Evolutionary conservation across 37 sponge, comb jelly and placozoan genomes (phyloP).

Genomic region (Beroe forskalii): DNA sequence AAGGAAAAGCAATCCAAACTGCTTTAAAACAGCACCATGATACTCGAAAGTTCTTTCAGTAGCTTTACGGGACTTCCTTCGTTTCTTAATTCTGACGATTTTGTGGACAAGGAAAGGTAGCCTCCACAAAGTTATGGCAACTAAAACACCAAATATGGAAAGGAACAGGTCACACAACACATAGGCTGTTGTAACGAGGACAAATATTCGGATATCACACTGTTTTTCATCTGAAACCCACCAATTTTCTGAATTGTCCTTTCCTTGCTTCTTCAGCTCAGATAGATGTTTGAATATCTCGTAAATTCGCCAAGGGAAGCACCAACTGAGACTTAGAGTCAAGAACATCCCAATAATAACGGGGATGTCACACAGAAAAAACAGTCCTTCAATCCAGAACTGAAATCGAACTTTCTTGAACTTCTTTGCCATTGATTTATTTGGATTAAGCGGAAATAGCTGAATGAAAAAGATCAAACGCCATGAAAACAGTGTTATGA

Average conservation of each 20-base stretch:
- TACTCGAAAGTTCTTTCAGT: neutral
- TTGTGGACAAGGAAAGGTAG: constrained; percentile 12
- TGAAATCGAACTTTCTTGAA: constrained; percentile 41
- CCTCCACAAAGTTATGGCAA: constrained; percentile 17
- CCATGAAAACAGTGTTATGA: constrained; percentile 47
- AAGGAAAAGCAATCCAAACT: constrained; percentile 27
- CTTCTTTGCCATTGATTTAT: constrained; percentile 11
- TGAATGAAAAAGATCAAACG: constrained; percentile 9
- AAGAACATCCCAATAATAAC: neutral
- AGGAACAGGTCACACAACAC: neutral
- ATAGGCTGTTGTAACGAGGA: neutral
- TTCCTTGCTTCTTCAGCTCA: neutral
- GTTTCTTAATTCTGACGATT: neutral
- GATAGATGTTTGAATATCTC: neutral
- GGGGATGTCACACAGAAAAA: constrained; percentile 7
- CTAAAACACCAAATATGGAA: constrained; percentile 7
- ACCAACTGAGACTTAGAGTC: neutral
- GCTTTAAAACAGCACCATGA: neutral
- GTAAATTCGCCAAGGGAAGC: constrained; percentile 28
- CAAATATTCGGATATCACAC: neutral
- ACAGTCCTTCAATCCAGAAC: constrained; percentile 1
- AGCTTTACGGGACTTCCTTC: neutral
- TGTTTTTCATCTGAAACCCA: neutral
- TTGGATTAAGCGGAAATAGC: neutral
- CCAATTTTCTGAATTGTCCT: neutral